Percentiles rank a stretch among this genome's conserved stretches.
These are phyloP conservation scores for Vipera ursinii DNA, from an alignment of 2,797 vertebrate species.

Conservation along the genomic window DNA sequence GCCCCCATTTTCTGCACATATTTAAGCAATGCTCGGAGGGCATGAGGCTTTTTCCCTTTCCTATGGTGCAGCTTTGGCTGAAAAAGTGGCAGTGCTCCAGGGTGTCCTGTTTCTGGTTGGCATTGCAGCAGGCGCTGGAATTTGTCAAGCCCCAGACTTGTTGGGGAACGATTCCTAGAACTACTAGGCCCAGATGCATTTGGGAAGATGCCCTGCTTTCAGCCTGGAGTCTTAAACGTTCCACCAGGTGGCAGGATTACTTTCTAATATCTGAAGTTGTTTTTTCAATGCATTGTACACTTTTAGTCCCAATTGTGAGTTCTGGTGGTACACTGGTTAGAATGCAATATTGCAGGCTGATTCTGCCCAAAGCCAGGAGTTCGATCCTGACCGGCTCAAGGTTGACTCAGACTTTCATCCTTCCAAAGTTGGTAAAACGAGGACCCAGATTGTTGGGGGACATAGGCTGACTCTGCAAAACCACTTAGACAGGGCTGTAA, in stretches of 20 bases:
- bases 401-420: not conserved
- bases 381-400: not conserved
- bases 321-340: not conserved
- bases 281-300: not conserved
- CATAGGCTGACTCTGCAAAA: not conserved
- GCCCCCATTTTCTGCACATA: not conserved
- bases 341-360: not conserved
- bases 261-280: not conserved
- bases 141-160: not conserved
- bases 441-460: not conserved
- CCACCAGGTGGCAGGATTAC: not conserved
- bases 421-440: not conserved
- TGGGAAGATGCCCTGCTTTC: not conserved
- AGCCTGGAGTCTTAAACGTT: not conserved
- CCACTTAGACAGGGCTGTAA: not conserved
- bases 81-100: not conserved
- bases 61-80: not conserved
- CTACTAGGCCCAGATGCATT: not conserved
- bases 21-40: not conserved
- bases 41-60: not conserved
- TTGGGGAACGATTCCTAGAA: not conserved
- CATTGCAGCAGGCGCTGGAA: not conserved
- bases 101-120: not conserved
- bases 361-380: not conserved
- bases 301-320: not conserved